Evolutionary conservation across 2,797 vertebrate genomes (phyloP).

Genomic region (Carduelis carduelis): DNA sequence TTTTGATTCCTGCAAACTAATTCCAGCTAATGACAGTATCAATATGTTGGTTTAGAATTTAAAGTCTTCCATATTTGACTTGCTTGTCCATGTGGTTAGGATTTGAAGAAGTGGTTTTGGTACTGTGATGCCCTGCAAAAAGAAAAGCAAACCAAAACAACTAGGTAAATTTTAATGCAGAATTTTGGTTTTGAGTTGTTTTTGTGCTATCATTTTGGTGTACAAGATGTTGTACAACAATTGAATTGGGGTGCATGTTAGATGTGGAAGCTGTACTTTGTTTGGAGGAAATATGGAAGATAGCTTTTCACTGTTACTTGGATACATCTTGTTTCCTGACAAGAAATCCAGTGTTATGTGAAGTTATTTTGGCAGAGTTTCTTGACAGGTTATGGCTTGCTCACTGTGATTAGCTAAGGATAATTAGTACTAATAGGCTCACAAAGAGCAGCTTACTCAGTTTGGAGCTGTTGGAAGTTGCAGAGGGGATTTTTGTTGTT

Average conservation of each 20-base stretch:
- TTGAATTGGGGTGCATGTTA: neutral
- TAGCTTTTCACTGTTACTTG: neutral
- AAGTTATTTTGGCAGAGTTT: constrained; percentile 32
- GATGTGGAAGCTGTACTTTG: neutral
- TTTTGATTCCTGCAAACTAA: neutral
- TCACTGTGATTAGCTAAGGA: constrained; percentile 29
- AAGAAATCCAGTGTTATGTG: neutral
- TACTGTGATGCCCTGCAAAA: neutral
- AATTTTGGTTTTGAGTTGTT: neutral
- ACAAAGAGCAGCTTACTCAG: constrained; percentile 10
- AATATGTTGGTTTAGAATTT: neutral
- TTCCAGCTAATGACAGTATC: neutral
- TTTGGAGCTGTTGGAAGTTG: neutral
- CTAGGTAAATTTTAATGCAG: neutral
- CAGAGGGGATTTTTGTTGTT: neutral
- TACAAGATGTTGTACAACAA: neutral
- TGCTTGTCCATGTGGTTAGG: neutral
- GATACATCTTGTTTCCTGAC: neutral
- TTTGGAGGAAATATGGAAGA: neutral
- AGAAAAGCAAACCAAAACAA: neutral
- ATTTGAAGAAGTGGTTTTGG: neutral
- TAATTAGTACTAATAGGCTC: constrained; percentile 50
- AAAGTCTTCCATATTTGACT: neutral
- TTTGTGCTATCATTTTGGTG: neutral
- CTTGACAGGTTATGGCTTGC: constrained; percentile 33